A percentile compares a stretch with the other conserved stretches of the same genome.
phyloP scores from a whole-genome alignment of 2,888 invertebrate genomes.

The Hanleya hanleyi region DNA sequence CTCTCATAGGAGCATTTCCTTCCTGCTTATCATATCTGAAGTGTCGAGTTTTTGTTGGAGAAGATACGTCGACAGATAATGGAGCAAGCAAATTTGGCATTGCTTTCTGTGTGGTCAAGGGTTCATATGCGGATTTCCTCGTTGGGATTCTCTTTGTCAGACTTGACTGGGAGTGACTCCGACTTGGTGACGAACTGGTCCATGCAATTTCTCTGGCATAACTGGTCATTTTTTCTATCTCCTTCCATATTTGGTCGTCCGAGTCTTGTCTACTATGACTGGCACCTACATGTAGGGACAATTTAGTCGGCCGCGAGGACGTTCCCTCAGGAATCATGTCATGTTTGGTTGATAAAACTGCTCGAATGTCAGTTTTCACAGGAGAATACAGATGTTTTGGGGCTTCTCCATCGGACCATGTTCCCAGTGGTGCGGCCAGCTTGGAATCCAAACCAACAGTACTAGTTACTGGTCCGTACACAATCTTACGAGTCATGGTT shows the following conservation, averaged over 20 bases:
- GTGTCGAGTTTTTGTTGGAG: neutral
- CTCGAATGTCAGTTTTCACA: neutral
- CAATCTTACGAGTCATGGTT: neutral
- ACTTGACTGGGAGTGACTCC: neutral
- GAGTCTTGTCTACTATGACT: slow-evolving; percentile 57
- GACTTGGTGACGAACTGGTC: neutral
- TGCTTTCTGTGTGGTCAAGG: neutral
- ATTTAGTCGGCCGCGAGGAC: neutral
- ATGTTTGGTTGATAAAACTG: neutral
- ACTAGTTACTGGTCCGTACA: neutral
- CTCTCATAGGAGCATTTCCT: neutral
- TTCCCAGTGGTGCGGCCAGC: neutral
- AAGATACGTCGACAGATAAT: neutral
- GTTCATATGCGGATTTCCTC: neutral
- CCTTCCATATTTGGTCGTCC: slow-evolving; percentile 67
- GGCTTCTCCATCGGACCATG: neutral
- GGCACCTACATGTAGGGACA: neutral
- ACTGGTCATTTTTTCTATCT: slow-evolving; percentile 61
- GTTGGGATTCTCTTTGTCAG: neutral
- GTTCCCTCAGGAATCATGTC: neutral
- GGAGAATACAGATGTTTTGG: neutral
- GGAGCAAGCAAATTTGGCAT: neutral
- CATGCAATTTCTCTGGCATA: slow-evolving; percentile 7
- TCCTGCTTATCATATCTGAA: neutral
- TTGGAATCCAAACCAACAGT: neutral